Conservation (phyloP, 1,140 invertebrate genomes). For the Tigriopus japonicus region DNA sequence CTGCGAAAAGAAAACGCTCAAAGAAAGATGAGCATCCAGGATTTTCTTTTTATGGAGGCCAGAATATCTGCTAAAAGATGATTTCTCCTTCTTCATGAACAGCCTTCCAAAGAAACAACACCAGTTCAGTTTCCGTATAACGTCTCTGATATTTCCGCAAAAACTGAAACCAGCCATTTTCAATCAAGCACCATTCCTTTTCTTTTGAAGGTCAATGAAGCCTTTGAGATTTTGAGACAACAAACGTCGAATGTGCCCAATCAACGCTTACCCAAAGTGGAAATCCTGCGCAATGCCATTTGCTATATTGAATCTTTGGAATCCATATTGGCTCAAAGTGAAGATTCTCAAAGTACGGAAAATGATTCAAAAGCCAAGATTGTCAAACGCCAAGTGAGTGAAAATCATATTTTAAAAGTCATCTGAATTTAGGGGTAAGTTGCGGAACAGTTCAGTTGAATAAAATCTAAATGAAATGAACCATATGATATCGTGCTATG, state of each 20-base stretch:
- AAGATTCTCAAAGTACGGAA: too few relatives aligned
- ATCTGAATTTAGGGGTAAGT: too few relatives aligned
- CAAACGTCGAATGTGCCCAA: constrained; percentile 83
- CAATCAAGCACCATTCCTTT: constrained; percentile 10
- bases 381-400: too few relatives aligned
- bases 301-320: constrained; percentile 94
- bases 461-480: too few relatives aligned
- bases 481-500: too few relatives aligned
- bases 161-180: not conserved
- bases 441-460: too few relatives aligned
- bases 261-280: constrained; percentile 86
- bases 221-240: constrained; percentile 81
- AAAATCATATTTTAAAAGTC: too few relatives aligned
- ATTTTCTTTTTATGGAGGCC: not conserved
- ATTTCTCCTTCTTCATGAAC: not conserved
- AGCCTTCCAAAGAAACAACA: not conserved
- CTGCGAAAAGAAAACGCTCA: not conserved
- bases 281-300: constrained; percentile 88
- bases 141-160: too few relatives aligned
- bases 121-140: too few relatives aligned
- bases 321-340: constrained; percentile 36
- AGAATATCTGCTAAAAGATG: not conserved
- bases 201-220: constrained; percentile 71
- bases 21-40: not conserved
- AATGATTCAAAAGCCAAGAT: too few relatives aligned